phyloP scores from a whole-genome alignment of 2,888 invertebrate genomes.

The Hypena proboscidalis region DNA sequence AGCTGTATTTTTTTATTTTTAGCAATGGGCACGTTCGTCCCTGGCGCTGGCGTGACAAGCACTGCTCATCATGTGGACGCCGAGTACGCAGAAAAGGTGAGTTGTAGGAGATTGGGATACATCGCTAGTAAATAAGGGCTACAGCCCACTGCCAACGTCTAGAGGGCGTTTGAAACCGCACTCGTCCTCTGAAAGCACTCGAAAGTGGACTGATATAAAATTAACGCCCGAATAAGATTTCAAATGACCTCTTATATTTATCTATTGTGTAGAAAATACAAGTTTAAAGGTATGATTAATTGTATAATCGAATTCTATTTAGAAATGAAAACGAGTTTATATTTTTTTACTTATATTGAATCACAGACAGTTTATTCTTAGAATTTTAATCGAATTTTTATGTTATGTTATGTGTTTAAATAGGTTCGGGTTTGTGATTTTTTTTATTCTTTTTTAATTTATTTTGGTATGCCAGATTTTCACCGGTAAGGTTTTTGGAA shows the following conservation, averaged over 20 bases:
- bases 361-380: too few relatives aligned
- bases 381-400: too few relatives aligned
- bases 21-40: slow-evolving; percentile 32
- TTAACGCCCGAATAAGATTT: slow-evolving; percentile 18
- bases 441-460: too few relatives aligned
- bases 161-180: slow-evolving; percentile 43
- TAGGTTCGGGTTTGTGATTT: too few relatives aligned
- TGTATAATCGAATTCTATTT: too few relatives aligned
- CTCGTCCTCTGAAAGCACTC: slow-evolving; percentile 41
- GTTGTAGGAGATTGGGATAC: slow-evolving; percentile 32
- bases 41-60: slow-evolving; percentile 34
- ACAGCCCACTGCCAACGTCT: slow-evolving; percentile 37
- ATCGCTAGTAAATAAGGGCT: slow-evolving; percentile 41
- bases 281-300: too few relatives aligned
- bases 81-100: slow-evolving; percentile 45
- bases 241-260: neutral
- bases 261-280: too few relatives aligned
- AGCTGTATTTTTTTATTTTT: slow-evolving; percentile 25
- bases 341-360: too few relatives aligned
- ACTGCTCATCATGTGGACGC: slow-evolving; percentile 40
- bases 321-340: too few relatives aligned
- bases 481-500: too few relatives aligned
- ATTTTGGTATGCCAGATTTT: too few relatives aligned
- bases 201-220: slow-evolving; percentile 38
- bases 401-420: too few relatives aligned